Base-by-base conservation (phyloP, 1,140 invertebrate genomes). In the Sitobion miscanthi region DNA sequence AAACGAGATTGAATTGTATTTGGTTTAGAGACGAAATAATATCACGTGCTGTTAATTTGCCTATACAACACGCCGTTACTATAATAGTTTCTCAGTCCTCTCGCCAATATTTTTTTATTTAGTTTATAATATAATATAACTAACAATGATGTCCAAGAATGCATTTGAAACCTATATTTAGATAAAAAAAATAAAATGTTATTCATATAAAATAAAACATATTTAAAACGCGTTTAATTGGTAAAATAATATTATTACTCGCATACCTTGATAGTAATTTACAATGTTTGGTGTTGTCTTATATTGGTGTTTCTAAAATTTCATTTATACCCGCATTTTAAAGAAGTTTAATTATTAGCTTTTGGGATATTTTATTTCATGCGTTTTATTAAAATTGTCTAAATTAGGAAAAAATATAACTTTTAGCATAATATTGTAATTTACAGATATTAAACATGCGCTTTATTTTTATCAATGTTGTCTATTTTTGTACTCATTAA, bases 1-100 rank as follows among this genome's bases (percentile, higher is more conserved):
- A 94, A 94, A n/a, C n/a, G 25, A 62, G 30, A 54, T 20, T n/a
- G 62, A 93, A 57, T 54, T 20, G 8, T 21, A 38, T n/a, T 47
- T 85, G 23, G 21, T 83, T 9, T 38, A 11, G 45, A 25, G 85
- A 25, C 42, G 25, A 54, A 54, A 54, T 42, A 38, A 47, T 23
- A 49, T 14, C 30, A 30, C 42, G 8, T 92, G 69, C 14, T 52
- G 47, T 83, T 85, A 23, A 47, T 92, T 92, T 82, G 90, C 25
- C 90, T 83, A 92, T 23, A 49, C 77, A 21, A 11, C 42, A 77
- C 62, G 38, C 57, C 62, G 62, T 83, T 35, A 77, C 25, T n/a
- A n/a, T 69, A 17, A 23, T 42, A 42, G n/a, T 30, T 77, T n/a
- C 30, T 17, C n/a, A n/a, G 4, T 77, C 17, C 62, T 17, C n/a